Conservation (phyloP, 1,140 invertebrate genomes). For the Calliopsis andreniformis region DNA sequence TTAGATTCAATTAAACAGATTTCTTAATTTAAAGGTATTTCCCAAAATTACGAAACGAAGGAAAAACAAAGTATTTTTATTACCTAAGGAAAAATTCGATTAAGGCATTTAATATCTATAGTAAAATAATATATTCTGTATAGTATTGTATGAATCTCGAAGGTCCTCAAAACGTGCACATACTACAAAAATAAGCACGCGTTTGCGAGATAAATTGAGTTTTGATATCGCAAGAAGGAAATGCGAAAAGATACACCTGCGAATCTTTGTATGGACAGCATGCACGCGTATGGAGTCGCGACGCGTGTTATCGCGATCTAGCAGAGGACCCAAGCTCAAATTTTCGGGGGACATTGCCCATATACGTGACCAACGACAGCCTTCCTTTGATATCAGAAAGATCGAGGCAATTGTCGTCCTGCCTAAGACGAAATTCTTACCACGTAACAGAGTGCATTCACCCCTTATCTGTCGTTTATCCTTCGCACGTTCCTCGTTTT, state of each 20-base stretch:
- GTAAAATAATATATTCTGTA: too few species aligned
- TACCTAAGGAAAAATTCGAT: too few species aligned
- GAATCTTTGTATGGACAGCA: slow-evolving; percentile 29
- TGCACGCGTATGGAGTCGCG: slow-evolving; percentile 11
- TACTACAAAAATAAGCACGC: too few species aligned
- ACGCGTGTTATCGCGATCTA: slow-evolving; percentile 44
- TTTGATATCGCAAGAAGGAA: neutral
- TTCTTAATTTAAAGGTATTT: too few species aligned
- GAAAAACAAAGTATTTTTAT: too few species aligned
- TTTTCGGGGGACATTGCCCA: slow-evolving; percentile 27
- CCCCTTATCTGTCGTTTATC: neutral
- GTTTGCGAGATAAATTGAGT: too few species aligned
- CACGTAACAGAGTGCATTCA: neutral
- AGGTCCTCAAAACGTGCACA: too few species aligned
- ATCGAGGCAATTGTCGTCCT: slow-evolving; percentile 10
- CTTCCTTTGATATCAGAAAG: slow-evolving; percentile 27
- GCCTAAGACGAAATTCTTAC: neutral
- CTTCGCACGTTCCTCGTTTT: neutral
- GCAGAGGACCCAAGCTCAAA: neutral
- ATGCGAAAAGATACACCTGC: slow-evolving; percentile 32
- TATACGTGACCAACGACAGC: slow-evolving; percentile 47
- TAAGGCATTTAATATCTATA: too few species aligned
- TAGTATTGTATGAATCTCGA: too few species aligned
- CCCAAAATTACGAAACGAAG: too few species aligned
- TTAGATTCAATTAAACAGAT: too few species aligned